phyloP scores from a whole-genome alignment of 2,888 invertebrate species.

The Nephrotoma appendiculata region DNA sequence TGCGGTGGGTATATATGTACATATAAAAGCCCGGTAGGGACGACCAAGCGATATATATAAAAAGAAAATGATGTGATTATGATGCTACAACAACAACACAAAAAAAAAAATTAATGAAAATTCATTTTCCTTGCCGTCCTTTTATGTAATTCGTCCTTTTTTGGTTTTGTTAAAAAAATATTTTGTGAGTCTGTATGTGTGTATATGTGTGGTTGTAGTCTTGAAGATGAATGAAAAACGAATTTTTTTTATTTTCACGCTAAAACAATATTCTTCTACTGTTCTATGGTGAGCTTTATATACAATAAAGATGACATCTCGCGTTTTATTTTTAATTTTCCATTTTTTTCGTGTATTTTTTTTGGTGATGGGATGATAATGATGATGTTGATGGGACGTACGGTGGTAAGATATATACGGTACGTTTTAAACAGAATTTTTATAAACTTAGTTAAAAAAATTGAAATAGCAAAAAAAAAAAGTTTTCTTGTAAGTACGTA shows the following conservation, averaged over 20 bases:
- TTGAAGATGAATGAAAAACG: neutral
- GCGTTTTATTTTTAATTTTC: neutral
- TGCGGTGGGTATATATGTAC: neutral
- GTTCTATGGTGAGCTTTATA: neutral
- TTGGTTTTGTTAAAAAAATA: neutral
- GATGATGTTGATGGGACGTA: neutral
- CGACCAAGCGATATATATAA: neutral
- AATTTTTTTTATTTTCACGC: neutral
- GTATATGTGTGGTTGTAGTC: neutral
- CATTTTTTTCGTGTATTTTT: neutral
- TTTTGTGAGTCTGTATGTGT: neutral
- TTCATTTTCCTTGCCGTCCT: neutral
- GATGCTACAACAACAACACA: neutral
- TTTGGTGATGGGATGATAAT: neutral
- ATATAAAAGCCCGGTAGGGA: neutral
- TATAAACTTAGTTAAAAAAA: neutral
- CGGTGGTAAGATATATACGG: neutral
- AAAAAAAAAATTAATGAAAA: neutral
- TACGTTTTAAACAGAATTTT: neutral
- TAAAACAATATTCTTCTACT: neutral
- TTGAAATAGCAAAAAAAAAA: neutral
- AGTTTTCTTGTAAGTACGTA: neutral
- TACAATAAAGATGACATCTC: neutral
- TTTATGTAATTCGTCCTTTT: neutral
- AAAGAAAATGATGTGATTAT: neutral